Base-by-base conservation (phyloP, 2,113 vertebrate genomes). In the Prinia subflava region DNA sequence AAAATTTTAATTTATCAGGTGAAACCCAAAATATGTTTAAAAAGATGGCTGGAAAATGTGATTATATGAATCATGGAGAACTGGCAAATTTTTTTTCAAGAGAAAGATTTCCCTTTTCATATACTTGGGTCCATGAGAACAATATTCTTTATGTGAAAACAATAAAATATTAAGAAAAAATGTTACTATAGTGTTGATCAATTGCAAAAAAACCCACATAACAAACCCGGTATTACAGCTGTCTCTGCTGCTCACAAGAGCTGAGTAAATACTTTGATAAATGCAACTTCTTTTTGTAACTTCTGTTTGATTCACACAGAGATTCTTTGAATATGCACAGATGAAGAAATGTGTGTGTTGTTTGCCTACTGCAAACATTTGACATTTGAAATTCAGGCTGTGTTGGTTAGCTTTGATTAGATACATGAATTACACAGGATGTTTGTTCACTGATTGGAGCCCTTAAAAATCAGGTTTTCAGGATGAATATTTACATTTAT, bases 341-440 rank as follows among this genome's bases (percentile, higher is more conserved):
- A 89, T 90, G 83, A 90, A 83, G 90, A 95, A 97, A 74, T 90
- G 37, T 91, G 53, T 95, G 82, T 81, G 71, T 65, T 91, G 69
- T 95, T 96, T 93, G 83, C 86, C 78, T 93, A 75, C 52, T 92
- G 90, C 90, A 95, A 96, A 94, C 92, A 90, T 96, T 88, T 93
- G 95, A 95, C 93, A 96, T 96, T 94, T 95, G 63, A 90, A 92
- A 96, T 95, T 93, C 95, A 93, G 88, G 27, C 56, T 95, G 80
- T 90, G 82, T 78, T 94, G 88, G 79, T 94, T 96, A 93, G 60
- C 73, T 93, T 93, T 97, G 96, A 96, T 96, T 97, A 95, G 94
- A 87, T 86, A 90, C 80, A 84, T 83, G 92, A 95, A 95, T 96
- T 93, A 93, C 92, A 89, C 94, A 96, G 95, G 92, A 97, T 96